phyloP scores from a whole-genome alignment of 2,113 vertebrate genomes.

The Gambusia affinis region DNA sequence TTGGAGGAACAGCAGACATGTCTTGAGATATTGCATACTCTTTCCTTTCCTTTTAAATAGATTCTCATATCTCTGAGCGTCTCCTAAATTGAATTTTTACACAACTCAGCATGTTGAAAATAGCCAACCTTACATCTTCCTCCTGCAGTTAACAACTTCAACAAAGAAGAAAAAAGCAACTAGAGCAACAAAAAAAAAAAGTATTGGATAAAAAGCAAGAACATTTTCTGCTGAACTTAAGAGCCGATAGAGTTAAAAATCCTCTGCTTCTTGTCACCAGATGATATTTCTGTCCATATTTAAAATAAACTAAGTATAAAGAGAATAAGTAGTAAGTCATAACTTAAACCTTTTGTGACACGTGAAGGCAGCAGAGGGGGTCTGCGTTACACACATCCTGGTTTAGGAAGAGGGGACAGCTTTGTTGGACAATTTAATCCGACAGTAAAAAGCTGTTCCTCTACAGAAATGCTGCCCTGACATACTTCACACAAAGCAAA shows the following conservation, averaged over 20 bases:
- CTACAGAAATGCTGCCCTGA: slow-evolving; percentile 52
- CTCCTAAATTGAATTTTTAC: too few relatives aligned
- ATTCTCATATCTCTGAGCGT: too few relatives aligned
- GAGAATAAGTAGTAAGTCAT: background rate
- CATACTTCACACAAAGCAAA: slow-evolving; percentile 37
- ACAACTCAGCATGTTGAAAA: too few relatives aligned
- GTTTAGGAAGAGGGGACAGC: slow-evolving; percentile 37
- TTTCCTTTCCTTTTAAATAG: too few relatives aligned
- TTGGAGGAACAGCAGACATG: too few relatives aligned
- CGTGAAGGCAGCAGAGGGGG: slow-evolving; percentile 2
- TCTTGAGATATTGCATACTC: too few relatives aligned
- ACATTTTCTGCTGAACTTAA: background rate
- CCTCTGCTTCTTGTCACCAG: background rate
- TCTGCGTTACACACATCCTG: slow-evolving; percentile 7
- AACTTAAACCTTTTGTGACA: slow-evolving; percentile 15
- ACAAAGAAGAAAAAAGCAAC: background rate
- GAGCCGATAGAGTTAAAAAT: background rate
- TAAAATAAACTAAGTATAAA: background rate
- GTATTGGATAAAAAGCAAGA: background rate
- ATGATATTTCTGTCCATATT: background rate
- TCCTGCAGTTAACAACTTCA: too few relatives aligned
- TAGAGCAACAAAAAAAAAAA: background rate
- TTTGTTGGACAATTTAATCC: slow-evolving; percentile 51
- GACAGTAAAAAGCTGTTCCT: slow-evolving; percentile 39
- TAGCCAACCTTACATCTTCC: too few relatives aligned